A percentile compares a stretch with the other conserved stretches of the same genome.
phyloP scores from a whole-genome alignment of 2,888 invertebrate genomes.

The Altica lythri region DNA sequence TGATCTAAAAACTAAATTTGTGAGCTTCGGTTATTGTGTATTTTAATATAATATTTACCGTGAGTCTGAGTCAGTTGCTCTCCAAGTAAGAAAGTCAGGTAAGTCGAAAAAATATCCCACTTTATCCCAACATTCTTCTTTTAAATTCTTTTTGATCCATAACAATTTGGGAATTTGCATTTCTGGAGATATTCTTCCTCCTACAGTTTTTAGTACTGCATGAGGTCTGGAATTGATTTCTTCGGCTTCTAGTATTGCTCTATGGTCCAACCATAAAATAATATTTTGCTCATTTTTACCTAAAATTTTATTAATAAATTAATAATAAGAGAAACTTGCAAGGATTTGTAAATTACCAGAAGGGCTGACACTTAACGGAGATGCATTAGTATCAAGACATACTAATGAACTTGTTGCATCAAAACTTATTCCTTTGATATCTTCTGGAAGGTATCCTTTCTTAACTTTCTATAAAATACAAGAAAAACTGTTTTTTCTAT shows the following conservation, averaged over 20 bases:
- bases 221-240: conserved; percentile 78
- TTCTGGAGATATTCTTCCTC: conserved; percentile 90
- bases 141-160: conserved; percentile 83
- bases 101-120: conserved; percentile 84
- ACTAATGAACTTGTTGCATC: conserved; percentile 97
- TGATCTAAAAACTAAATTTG: conserved; percentile 65
- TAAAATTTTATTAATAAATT: conserved; percentile 46
- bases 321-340: too few relatives aligned
- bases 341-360: conserved; percentile 62
- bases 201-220: conserved; percentile 80
- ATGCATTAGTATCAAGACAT: conserved; percentile 69
- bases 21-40: neutral
- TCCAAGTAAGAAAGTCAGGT: conserved; percentile 93
- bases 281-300: conserved; percentile 77
- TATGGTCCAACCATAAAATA: conserved; percentile 92
- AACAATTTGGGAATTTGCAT: conserved; percentile 94
- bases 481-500: too few relatives aligned
- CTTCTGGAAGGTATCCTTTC: too few relatives aligned
- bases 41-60: conserved; percentile 56
- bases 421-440: conserved; percentile 90
- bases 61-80: conserved; percentile 75
- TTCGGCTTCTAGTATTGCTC: conserved; percentile 79
- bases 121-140: conserved; percentile 67
- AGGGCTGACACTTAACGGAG: conserved; percentile 73
- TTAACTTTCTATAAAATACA: too few relatives aligned